Percentiles rank a stretch among this genome's conserved stretches.
phyloP scores from a whole-genome alignment of 2,888 invertebrate species.

The Crossocerus cetratus region DNA sequence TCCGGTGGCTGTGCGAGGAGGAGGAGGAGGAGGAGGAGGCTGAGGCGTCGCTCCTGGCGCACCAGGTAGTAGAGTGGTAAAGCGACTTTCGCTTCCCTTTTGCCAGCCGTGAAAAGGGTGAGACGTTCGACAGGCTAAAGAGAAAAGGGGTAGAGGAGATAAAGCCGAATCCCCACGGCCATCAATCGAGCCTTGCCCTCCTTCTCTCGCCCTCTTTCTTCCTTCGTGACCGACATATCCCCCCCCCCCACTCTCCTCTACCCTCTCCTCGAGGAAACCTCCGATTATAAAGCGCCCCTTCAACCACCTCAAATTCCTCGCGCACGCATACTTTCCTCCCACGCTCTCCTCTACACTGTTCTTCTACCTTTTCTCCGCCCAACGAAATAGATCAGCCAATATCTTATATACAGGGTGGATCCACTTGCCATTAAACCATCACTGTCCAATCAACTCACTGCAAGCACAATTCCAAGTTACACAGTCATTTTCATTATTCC shows the following conservation, averaged over 20 bases:
- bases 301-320: background rate
- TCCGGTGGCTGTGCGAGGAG: too few relatives aligned
- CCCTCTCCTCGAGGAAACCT: background rate
- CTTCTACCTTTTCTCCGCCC: too few relatives aligned
- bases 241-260: background rate
- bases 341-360: background rate
- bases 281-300: conserved; percentile 14
- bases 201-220: conserved; percentile 14
- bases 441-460: too few relatives aligned
- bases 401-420: too few relatives aligned
- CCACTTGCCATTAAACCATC: too few relatives aligned
- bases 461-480: too few relatives aligned
- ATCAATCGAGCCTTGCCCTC: conserved; percentile 39
- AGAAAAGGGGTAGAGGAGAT: conserved; percentile 9
- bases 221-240: conserved; percentile 9
- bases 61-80: conserved; percentile 12
- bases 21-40: too few relatives aligned
- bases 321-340: background rate
- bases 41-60: too few relatives aligned
- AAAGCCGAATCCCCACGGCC: conserved; percentile 37
- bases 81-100: conserved; percentile 19
- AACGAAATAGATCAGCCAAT: too few relatives aligned
- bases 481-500: too few relatives aligned
- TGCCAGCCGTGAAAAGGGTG: conserved; percentile 12
- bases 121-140: conserved; percentile 19